These are phyloP conservation scores for Campoplex nolae DNA, from an alignment of 2,888 invertebrate species.

Conservation along the genomic window DNA sequence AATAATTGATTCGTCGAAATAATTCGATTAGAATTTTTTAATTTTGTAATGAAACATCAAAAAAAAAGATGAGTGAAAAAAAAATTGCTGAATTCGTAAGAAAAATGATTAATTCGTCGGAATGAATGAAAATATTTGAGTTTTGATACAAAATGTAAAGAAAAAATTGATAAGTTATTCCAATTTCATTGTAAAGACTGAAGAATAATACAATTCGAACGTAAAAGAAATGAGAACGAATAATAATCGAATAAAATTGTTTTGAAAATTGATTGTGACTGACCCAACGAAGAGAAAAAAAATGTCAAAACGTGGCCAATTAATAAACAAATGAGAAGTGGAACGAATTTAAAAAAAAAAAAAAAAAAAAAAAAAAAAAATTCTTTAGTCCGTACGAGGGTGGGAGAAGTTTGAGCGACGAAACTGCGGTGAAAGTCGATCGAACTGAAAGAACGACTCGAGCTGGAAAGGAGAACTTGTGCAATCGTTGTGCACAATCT, in stretches of 20 bases:
- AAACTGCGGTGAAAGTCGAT: conserved; percentile 34
- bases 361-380: neutral
- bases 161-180: neutral
- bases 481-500: conserved; percentile 29
- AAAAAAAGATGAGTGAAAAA: no score
- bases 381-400: neutral
- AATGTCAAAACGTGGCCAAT: neutral
- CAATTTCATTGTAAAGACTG: neutral
- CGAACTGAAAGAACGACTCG: neutral
- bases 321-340: conserved; percentile 25
- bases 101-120: no score
- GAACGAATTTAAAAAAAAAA: conserved; percentile 2
- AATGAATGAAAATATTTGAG: no score
- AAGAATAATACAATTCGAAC: neutral
- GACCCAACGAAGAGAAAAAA: neutral
- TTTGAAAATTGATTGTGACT: neutral
- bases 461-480: conserved; percentile 39
- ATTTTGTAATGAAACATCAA: no score
- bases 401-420: neutral
- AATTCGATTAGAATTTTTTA: no score
- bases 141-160: no score
- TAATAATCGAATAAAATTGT: neutral
- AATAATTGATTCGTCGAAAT: neutral
- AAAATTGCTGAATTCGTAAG: no score
- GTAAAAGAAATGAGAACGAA: no score